Percentiles rank a stretch among this genome's conserved stretches.
Evolutionary conservation across 2,888 invertebrate species (phyloP).

Genomic region (Agrotis ipsilon): DNA sequence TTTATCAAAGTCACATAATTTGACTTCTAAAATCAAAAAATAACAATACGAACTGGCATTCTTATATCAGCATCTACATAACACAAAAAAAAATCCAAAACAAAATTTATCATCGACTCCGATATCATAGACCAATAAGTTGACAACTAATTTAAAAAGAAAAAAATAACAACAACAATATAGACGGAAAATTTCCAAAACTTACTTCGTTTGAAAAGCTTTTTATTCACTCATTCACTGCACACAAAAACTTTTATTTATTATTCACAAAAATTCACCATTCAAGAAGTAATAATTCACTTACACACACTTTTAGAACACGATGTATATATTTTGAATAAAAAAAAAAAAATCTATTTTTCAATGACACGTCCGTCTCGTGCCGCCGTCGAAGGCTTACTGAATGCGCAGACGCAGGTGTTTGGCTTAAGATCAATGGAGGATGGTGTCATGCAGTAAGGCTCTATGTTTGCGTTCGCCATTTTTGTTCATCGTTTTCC

Average conservation of each 20-base stretch:
- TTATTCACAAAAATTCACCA: conserved; percentile 22
- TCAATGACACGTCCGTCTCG: conserved; percentile 44
- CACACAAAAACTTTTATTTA: conserved; percentile 21
- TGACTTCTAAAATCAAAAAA: background rate
- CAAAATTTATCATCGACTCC: background rate
- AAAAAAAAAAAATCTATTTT: conserved; percentile 6
- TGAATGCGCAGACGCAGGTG: conserved; percentile 78
- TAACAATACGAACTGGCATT: background rate
- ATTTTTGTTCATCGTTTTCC: conserved; percentile 50
- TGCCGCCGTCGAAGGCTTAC: conserved; percentile 68
- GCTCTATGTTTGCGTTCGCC: conserved; percentile 42
- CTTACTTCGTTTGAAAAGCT: conserved; percentile 32
- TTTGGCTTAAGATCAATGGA: conserved; percentile 75
- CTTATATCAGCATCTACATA: background rate
- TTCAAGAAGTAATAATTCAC: conserved; percentile 9
- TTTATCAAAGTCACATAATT: background rate
- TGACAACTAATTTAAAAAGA: conserved; percentile 12
- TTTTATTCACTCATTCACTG: conserved; percentile 11
- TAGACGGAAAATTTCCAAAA: conserved; percentile 29
- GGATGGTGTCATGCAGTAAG: conserved; percentile 77
- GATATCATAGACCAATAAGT: conserved; percentile 17
- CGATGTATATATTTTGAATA: conserved; percentile 14
- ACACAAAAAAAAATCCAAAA: conserved; percentile 8
- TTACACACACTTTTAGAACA: conserved; percentile 11
- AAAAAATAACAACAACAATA: conserved; percentile 7